Evolutionary conservation across 2,888 invertebrate species (phyloP), one percentile per base, ranked within the genome.

Genomic region (Mimas tiliae): DNA sequence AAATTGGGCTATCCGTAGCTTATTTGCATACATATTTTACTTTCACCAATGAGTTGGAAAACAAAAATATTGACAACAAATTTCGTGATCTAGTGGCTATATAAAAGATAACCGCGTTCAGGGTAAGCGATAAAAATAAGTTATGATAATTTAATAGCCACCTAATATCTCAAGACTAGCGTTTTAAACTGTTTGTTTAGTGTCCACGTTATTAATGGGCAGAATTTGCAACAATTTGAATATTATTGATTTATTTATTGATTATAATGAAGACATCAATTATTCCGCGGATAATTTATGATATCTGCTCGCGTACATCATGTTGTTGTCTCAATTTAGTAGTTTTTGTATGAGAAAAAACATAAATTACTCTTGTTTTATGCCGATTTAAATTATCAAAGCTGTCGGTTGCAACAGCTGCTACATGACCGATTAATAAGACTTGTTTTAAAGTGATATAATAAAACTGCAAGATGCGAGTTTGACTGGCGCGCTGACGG

Each of bases 141-240:
- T 50, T 63, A 65, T 65, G 63, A 62, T 62, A 47, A 69, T 67
- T 63, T 38, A 64, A 63, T 66, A 50, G 53, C 62, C 67, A 64
- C 42, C 67, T 63, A 68, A 67, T 66, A 67, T 67, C 58, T 50
- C 52, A 62, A 53, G 65, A 66, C 66, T 67, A 63, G 65, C 69
- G 68, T 68, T 63, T 66, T 34, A 19, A 42, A 34, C 58, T 33
- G 33, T 62, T 67, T 64, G 51, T 62, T 81, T 80, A 77, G 71
- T 72, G 73, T 72, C 73, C 63, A 71, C 66, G 76, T 82, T 79
- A 82, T 80, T 75, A 78, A 81, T 79, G 78, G 76, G 73, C 72
- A 77, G 75, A 76, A 83, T 82, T 82, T 80, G 81, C 81, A 84
- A 80, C 71, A 70, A 83, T 85, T 83, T 86, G 74, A 86, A 86